phyloP scores from a whole-genome alignment of 2,888 invertebrate species.

The Melikaiella ostensackeni region DNA sequence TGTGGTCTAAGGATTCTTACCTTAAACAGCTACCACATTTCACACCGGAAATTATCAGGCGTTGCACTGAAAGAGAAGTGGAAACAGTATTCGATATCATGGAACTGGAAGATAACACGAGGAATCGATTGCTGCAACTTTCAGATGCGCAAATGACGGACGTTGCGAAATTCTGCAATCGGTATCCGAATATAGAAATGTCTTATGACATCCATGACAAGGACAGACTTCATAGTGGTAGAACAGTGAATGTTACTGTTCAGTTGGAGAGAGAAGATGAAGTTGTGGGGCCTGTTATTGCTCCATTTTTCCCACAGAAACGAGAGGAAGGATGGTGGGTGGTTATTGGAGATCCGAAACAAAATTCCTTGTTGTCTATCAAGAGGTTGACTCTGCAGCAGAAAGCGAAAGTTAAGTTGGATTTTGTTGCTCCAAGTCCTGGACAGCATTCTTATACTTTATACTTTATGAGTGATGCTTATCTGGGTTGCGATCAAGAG shows the following conservation, averaged over 20 bases:
- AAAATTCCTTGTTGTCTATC: slow-evolving; percentile 96
- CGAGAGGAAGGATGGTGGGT: slow-evolving; percentile 98
- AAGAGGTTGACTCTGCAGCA: slow-evolving; percentile 97
- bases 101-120: slow-evolving; percentile 95
- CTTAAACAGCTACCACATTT: slow-evolving; percentile 98
- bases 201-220: slow-evolving; percentile 93
- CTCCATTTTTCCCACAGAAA: slow-evolving; percentile 98
- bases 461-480: slow-evolving; percentile 99
- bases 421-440: slow-evolving; percentile 95
- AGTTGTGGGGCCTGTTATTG: slow-evolving; percentile 96
- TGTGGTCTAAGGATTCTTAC: slow-evolving; percentile 99
- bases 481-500: slow-evolving; percentile 99
- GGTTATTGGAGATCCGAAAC: slow-evolving; percentile 97
- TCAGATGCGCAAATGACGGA: slow-evolving; percentile 95
- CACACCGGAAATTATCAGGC: slow-evolving; percentile 89
- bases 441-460: slow-evolving; percentile 95
- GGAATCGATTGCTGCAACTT: slow-evolving; percentile 87
- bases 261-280: slow-evolving; percentile 98
- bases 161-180: slow-evolving; percentile 98
- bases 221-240: slow-evolving; percentile 85
- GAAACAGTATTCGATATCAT: slow-evolving; percentile 97
- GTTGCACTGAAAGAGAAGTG: slow-evolving; percentile 93
- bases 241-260: slow-evolving; percentile 93
- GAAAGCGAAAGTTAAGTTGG: slow-evolving; percentile 90
- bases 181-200: slow-evolving; percentile 99